Conservation (phyloP, 1,140 invertebrate species). For the Forficula auricularia region DNA sequence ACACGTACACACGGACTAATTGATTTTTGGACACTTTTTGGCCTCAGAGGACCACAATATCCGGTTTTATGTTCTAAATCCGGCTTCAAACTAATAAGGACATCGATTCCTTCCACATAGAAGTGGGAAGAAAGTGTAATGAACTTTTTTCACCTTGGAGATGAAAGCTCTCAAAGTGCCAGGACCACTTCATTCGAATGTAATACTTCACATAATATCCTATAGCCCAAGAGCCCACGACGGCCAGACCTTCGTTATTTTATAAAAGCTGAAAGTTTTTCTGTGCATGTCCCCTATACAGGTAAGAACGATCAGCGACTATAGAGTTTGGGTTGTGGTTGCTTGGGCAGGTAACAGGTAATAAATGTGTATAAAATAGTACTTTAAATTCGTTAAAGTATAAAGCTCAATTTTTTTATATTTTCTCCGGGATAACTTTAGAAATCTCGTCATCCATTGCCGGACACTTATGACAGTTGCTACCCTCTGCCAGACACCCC, state of each 20-base stretch:
- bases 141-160: no score
- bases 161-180: no score
- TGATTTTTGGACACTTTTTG: no score
- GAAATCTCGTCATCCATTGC: slow-evolving; percentile 14
- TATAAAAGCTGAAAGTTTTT: slow-evolving; percentile 14
- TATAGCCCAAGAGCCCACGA: slow-evolving; percentile 11
- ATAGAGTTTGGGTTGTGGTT: slow-evolving; percentile 8
- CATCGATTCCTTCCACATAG: no score
- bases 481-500: slow-evolving; percentile 13
- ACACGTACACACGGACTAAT: no score
- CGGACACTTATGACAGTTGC: slow-evolving; percentile 13
- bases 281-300: slow-evolving; percentile 10
- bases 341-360: slow-evolving; percentile 12
- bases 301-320: slow-evolving; percentile 9
- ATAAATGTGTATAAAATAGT: slow-evolving; percentile 14
- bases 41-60: no score
- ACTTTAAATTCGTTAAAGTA: slow-evolving; percentile 11
- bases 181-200: no score
- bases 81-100: no score
- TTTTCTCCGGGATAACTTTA: slow-evolving; percentile 9
- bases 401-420: slow-evolving; percentile 11
- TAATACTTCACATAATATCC: no score
- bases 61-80: no score
- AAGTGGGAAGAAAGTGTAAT: no score
- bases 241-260: slow-evolving; percentile 11